Percentiles rank a stretch among this genome's conserved stretches.
These are phyloP conservation scores for Bombus impatiens DNA, from an alignment of 1,140 invertebrate species.

Conservation along the genomic window DNA sequence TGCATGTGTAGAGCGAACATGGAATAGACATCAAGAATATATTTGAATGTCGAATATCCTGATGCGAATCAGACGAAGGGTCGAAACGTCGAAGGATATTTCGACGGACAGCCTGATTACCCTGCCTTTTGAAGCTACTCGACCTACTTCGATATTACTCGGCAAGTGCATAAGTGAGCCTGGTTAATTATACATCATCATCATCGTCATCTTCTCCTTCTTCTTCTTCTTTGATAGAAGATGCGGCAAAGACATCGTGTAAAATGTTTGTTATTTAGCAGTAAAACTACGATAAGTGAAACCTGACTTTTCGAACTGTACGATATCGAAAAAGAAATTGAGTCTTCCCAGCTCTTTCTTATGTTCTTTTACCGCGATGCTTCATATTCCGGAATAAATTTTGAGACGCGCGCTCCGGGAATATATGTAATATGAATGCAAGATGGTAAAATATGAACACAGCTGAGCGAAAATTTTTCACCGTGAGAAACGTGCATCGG, in stretches of 20 bases:
- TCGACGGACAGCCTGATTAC: not conserved
- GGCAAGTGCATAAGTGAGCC: not conserved
- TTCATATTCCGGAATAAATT: not conserved
- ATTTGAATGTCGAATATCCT: not conserved
- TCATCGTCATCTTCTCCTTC: too few relatives aligned
- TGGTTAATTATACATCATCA: slow-evolving; percentile 14
- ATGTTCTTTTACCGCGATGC: not conserved
- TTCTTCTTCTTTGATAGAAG: not conserved
- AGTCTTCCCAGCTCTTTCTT: not conserved
- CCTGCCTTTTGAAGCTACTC: not conserved
- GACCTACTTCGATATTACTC: slow-evolving; percentile 23
- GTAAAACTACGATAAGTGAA: not conserved
- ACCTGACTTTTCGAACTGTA: not conserved
- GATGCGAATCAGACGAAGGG: not conserved
- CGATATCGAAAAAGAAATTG: not conserved
- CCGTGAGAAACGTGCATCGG: not conserved
- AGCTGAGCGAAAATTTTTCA: not conserved
- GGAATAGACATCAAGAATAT: not conserved
- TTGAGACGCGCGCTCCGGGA: not conserved
- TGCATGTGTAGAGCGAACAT: not conserved
- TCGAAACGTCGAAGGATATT: slow-evolving; percentile 24
- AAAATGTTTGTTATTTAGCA: not conserved
- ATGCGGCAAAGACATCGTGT: too few relatives aligned
- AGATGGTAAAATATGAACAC: not conserved
- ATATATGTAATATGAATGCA: not conserved